Evolutionary conservation across 1,140 invertebrate species (phyloP).

Genomic region (Cydia strobilella): DNA sequence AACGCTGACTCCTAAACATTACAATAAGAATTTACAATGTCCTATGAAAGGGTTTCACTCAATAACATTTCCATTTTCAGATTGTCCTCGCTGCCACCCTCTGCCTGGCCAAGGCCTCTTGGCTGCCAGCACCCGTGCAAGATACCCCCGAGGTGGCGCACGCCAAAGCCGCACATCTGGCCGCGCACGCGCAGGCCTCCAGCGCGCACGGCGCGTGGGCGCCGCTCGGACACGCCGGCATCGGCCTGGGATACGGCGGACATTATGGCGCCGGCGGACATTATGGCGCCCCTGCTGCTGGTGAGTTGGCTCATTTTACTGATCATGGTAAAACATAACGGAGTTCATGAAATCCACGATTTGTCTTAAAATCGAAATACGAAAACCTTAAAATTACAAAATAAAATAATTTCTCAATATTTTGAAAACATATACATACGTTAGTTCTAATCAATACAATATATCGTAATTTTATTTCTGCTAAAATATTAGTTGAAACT

Average conservation of each 20-base stretch:
- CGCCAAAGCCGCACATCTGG: conserved; percentile 72
- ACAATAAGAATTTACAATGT: no score
- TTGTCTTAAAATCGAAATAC: no score
- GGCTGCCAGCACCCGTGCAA: conserved; percentile 64
- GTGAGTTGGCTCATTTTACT: conserved; percentile 42
- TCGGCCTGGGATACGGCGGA: conserved; percentile 47
- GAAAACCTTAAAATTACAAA: no score
- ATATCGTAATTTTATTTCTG: background rate
- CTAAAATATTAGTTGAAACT: background rate
- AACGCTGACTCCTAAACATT: no score
- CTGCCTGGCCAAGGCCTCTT: conserved; percentile 73
- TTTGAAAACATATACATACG: no score
- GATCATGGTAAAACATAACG: no score
- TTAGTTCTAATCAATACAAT: background rate
- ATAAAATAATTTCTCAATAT: no score
- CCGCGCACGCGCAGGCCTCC: conserved; percentile 69
- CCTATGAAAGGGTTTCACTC: no score
- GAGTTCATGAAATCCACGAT: no score
- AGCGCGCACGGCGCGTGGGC: conserved; percentile 64
- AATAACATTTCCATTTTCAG: conserved; percentile 46
- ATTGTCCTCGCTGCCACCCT: conserved; percentile 69
- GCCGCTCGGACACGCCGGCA: conserved; percentile 59
- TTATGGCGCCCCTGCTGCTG: conserved; percentile 72
- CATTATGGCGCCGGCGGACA: conserved; percentile 63
- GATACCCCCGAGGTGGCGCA: conserved; percentile 77